Evolutionary conservation across 2,888 invertebrate species (phyloP), one percentile per base, ranked within the genome.

Genomic region (Euphydryas editha): DNA sequence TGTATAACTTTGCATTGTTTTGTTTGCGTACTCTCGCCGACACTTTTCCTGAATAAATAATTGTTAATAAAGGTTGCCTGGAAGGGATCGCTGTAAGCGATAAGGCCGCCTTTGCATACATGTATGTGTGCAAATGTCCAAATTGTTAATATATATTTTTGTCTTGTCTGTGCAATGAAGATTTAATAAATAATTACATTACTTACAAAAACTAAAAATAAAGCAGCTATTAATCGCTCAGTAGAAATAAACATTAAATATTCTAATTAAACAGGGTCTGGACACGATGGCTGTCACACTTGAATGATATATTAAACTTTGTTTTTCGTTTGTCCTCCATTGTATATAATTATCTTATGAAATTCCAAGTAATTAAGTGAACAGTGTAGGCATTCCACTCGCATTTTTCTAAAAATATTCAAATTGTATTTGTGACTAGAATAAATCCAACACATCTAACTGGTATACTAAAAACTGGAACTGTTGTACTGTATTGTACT

Each of bases 271-370:
- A n/a, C 54, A 6, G 30, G 54, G 54, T 54, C 36, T 21, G 24
- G 13, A n/a, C 17, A 36, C 15, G 30, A 54, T n/a, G 42, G n/a
- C 30, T 21, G 63, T 64, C 42, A n/a, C 58, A 6, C 30, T 13
- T 30, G 44, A 63, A 44, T 64, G 58, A 64, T 64, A 58, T 64
- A 64, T 64, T 57, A 42, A 58, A 58, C 37, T 42, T 51, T 17
- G 44, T 17, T 56, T 56, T 30, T 37, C 17, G 30, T 46, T 11
- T 42, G 51, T 18, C 56, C 56, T 13, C 13, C 58, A 51, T 39
- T 17, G 54, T 44, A 39, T 0, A 36, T 37, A 30, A 30, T 30
- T 30, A 7, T 63, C 46, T 57, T 42, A 24, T 17, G 47, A 60
- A 57, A 61, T 56, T 47, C 42, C 17, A 15, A 24, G 39, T 30